phyloP scores from a whole-genome alignment of 2,888 invertebrate genomes.

The Scaptomyza caliginosa region DNA sequence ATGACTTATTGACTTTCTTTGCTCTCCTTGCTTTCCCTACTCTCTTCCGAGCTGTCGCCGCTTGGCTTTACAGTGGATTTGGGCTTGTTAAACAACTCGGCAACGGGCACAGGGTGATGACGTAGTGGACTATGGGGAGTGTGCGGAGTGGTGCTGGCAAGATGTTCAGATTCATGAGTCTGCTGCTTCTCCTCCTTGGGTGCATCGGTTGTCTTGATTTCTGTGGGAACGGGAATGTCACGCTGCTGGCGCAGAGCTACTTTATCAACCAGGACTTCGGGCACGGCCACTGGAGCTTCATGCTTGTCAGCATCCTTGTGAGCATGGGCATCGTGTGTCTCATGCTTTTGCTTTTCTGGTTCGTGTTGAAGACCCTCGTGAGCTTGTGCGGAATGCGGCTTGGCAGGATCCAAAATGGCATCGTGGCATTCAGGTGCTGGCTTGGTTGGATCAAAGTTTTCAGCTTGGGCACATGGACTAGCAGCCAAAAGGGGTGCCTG shows the following conservation, averaged over 20 bases:
- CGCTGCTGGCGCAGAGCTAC: conserved; percentile 48
- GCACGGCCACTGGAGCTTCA: not conserved
- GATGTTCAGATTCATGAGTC: conserved; percentile 9
- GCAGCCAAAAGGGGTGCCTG: no score
- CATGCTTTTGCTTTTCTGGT: not conserved
- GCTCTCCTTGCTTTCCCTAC: conserved; percentile 39
- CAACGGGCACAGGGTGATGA: conserved; percentile 75
- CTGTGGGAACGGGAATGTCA: conserved; percentile 81
- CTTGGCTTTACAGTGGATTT: conserved; percentile 12
- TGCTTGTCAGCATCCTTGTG: not conserved
- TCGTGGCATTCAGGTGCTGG: conserved; percentile 19
- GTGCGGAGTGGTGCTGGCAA: conserved; percentile 15
- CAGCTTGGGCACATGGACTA: not conserved
- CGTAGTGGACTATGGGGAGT: conserved; percentile 46
- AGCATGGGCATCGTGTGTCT: not conserved
- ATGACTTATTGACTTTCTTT: conserved; percentile 12
- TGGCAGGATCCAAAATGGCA: not conserved
- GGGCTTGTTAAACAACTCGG: conserved; percentile 72
- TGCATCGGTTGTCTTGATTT: conserved; percentile 52
- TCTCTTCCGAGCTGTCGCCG: conserved; percentile 48
- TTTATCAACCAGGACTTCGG: not conserved
- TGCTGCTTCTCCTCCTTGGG: conserved; percentile 36
- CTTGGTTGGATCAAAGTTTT: conserved; percentile 11
- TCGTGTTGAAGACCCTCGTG: not conserved
- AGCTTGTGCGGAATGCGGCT: not conserved